Base-by-base conservation (phyloP, 2,888 invertebrate species). In the Drosophila bunnanda region DNA sequence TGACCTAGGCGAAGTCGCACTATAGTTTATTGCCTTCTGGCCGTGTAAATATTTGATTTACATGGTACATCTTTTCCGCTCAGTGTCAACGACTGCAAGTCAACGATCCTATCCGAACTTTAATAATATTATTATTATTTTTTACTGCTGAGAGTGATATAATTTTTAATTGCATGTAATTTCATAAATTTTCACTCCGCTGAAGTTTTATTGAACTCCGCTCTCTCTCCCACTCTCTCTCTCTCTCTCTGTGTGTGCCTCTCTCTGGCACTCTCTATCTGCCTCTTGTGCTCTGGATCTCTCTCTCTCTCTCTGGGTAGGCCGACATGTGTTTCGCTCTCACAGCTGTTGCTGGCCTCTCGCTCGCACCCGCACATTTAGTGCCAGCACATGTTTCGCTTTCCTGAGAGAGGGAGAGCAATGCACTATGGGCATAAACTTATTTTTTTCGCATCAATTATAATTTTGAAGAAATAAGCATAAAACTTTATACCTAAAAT, bases 161-260 rank as follows among this genome's bases (percentile, higher is more conserved):
- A 76, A 72, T 76, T 75, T 67, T 64, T 59, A 74, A 75, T 69
- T 69, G 48, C 72, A 72, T 70, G 71, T 59, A 77, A 77, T 77
- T 77, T 77, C 61, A 77, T 66, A 64, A 78, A 74, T 70, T 78
- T 76, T 67, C 60, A 62, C 64, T 46, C 55, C 50, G 48, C 53
- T 43, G 20, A 87, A 79, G 85, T 87, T 87, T 84, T 87, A 79
- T 87, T 89, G 79, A 87, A 82, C 87, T 78, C 56, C 48, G 6
- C n/a, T 7, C 32, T 39, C 59, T 57, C 34, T 28, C 17, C 56
- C 48, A 5, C n/a, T 7, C 32, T 39, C 59, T 57, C 34, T 28
- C 17, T 12, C 13, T 3, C 8, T 17, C 60, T 36, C 30, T 30
- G n/a, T 25, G 10, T 12, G 28, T 17, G 13, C 30, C 44, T 44